These are phyloP conservation scores for Diloba caeruleocephala DNA, from an alignment of 2,888 invertebrate species.

Conservation along the genomic window DNA sequence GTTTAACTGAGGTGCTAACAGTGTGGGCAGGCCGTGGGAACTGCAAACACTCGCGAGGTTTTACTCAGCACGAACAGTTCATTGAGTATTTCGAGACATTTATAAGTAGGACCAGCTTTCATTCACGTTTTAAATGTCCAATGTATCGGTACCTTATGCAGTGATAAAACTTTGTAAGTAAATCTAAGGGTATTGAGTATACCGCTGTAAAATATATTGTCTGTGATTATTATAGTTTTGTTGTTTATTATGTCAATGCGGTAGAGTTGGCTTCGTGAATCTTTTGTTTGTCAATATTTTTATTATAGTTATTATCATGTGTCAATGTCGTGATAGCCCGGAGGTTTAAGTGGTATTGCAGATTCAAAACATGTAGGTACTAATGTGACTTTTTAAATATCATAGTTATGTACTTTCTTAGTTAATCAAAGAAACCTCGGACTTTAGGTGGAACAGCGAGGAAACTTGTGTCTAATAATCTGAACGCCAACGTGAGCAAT, in stretches of 20 bases:
- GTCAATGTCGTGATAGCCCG: not conserved
- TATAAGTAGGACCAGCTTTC: constrained; percentile 16
- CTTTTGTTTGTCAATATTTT: constrained; percentile 34
- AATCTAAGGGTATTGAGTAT: too few relatives aligned
- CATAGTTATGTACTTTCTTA: too few relatives aligned
- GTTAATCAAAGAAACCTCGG: too few relatives aligned
- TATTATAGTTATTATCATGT: constrained; percentile 7
- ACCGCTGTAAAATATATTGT: too few relatives aligned
- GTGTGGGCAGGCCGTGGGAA: constrained; percentile 81
- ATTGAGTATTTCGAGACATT: constrained; percentile 46
- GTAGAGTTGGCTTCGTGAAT: constrained; percentile 20
- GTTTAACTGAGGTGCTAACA: constrained; percentile 73
- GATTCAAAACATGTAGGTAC: too few relatives aligned
- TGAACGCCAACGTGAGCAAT: too few relatives aligned
- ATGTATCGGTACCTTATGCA: too few relatives aligned
- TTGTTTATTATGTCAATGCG: constrained; percentile 24
- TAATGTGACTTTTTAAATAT: too few relatives aligned
- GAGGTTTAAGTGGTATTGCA: too few relatives aligned
- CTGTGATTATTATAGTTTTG: constrained; percentile 35
- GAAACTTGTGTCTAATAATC: too few relatives aligned
- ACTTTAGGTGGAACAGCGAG: too few relatives aligned
- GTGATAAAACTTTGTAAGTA: too few relatives aligned
- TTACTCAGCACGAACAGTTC: constrained; percentile 55
- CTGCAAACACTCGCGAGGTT: constrained; percentile 68
- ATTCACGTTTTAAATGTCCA: constrained; percentile 55